These are phyloP conservation scores for Lucilia cuprina DNA, from an alignment of 1,140 invertebrate genomes.

Conservation along the genomic window DNA sequence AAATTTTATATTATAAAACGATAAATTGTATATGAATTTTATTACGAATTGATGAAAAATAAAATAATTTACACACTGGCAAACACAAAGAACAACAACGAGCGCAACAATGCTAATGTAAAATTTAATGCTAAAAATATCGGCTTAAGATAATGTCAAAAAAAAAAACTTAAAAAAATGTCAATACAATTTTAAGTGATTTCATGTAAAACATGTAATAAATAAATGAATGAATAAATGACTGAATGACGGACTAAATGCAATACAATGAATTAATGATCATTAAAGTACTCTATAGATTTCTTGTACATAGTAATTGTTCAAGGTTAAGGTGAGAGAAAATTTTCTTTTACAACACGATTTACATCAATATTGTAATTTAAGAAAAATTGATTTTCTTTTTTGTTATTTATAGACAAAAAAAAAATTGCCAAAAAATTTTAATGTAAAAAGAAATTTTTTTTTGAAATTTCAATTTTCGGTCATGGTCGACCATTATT, in stretches of 20 bases:
- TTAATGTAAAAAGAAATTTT: background rate
- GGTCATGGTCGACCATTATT: too few species aligned
- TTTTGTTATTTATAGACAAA: background rate
- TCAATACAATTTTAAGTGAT: background rate
- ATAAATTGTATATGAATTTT: background rate
- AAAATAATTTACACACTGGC: too few species aligned
- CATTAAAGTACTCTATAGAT: background rate
- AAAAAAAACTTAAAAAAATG: background rate
- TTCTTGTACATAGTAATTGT: background rate
- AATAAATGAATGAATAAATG: background rate
- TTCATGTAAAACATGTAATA: too few species aligned
- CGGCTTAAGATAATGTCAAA: background rate
- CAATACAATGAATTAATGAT: background rate
- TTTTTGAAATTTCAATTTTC: too few species aligned
- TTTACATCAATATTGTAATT: background rate
- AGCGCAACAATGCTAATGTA: too few species aligned
- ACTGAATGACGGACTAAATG: background rate
- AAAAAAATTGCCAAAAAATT: background rate
- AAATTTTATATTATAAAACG: too few species aligned
- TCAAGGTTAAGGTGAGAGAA: background rate
- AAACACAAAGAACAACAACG: too few species aligned
- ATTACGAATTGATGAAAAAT: too few species aligned
- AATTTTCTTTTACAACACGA: background rate
- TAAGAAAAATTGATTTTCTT: background rate
- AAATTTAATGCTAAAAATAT: background rate